A percentile compares a stretch with the other conserved stretches of the same genome.
phyloP scores from a whole-genome alignment of 2,888 invertebrate species.

The Timandra comae region DNA sequence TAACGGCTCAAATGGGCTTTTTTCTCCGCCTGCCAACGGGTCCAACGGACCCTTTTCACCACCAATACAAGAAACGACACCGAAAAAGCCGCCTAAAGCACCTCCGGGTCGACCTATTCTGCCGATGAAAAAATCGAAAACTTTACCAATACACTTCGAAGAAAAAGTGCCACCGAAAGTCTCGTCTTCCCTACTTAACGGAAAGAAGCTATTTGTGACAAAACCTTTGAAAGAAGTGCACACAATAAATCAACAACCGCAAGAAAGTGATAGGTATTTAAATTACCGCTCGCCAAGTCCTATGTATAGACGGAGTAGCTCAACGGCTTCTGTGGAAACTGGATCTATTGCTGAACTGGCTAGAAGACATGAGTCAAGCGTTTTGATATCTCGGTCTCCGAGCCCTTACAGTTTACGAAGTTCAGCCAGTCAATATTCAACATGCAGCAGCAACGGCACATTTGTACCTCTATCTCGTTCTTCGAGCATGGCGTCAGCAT shows the following conservation, averaged over 20 bases:
- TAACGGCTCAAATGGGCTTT: conserved; percentile 23
- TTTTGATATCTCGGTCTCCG: conserved; percentile 72
- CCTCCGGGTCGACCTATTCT: conserved; percentile 54
- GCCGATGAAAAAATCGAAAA: conserved; percentile 66
- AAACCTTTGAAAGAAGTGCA: conserved; percentile 66
- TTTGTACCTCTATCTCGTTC: conserved; percentile 61
- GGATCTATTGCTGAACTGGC: conserved; percentile 71
- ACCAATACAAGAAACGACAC: conserved; percentile 56
- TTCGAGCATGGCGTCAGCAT: conserved; percentile 59
- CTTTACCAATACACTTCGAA: conserved; percentile 64
- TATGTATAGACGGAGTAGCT: conserved; percentile 54
- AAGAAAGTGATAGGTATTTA: conserved; percentile 45
- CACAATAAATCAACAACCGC: conserved; percentile 41
- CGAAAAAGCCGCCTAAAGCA: conserved; percentile 64
- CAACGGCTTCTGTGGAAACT: conserved; percentile 60
- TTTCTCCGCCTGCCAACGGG: conserved; percentile 34
- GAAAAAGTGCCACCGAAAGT: conserved; percentile 54
- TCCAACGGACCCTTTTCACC: conserved; percentile 61
- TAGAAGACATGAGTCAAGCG: conserved; percentile 51
- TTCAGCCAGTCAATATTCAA: conserved; percentile 63
- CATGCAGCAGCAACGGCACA: conserved; percentile 67
- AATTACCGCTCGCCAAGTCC: conserved; percentile 58
- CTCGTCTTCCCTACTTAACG: conserved; percentile 42
- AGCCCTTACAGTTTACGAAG: conserved; percentile 71
- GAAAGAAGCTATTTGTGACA: conserved; percentile 57